Evolutionary conservation across 2,113 vertebrate genomes (phyloP).

Genomic region (Eublepharis macularius): DNA sequence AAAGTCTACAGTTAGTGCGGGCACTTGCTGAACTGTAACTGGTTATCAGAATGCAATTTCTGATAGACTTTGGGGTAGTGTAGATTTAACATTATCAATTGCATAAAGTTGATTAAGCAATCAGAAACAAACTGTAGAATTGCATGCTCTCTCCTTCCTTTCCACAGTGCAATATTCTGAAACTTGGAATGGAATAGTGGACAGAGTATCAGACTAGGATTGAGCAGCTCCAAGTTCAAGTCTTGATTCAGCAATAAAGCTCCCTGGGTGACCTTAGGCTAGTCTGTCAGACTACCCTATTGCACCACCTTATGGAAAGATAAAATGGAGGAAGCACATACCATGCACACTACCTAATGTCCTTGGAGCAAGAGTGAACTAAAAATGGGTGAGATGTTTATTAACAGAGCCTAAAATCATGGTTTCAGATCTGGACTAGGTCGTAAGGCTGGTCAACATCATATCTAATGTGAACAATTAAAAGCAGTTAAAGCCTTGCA

Average conservation of each 20-base stretch:
- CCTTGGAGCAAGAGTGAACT: too few species aligned
- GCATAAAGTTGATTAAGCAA: background rate
- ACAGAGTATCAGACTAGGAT: too few species aligned
- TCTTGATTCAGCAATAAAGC: too few species aligned
- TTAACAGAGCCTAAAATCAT: background rate
- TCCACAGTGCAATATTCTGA: background rate
- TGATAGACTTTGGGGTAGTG: background rate
- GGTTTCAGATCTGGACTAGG: background rate
- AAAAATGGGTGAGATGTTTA: too few species aligned
- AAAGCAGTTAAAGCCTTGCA: background rate
- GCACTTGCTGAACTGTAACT: background rate
- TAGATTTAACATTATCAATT: background rate
- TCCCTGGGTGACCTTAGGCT: too few species aligned
- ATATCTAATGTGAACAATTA: background rate
- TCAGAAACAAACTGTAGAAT: background rate
- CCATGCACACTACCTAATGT: too few species aligned
- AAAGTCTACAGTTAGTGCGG: background rate
- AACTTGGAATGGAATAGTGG: too few species aligned
- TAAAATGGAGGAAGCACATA: too few species aligned
- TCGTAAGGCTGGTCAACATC: background rate
- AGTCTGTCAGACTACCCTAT: too few species aligned
- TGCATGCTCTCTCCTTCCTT: background rate
- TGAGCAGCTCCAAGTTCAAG: too few species aligned
- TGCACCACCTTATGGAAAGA: too few species aligned
- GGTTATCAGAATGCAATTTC: background rate